Conservation (phyloP, 2,113 vertebrate genomes). For the Caretta caretta region DNA sequence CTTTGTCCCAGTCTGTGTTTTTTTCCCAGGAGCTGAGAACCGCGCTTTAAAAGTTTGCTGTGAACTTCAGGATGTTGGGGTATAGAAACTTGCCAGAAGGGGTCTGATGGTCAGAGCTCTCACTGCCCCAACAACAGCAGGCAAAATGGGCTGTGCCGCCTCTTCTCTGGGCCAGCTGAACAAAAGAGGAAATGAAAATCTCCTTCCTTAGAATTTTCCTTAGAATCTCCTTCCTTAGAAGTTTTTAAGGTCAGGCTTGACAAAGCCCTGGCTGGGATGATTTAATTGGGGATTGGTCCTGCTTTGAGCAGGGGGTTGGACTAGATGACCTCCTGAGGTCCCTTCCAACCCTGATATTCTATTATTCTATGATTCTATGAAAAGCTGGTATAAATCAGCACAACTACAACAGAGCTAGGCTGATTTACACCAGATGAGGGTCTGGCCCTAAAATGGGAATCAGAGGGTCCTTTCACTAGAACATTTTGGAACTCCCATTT, state of each 20-base stretch:
- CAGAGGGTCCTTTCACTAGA: neutral
- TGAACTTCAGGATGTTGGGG: neutral
- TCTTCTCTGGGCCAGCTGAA: neutral
- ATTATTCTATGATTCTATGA: neutral
- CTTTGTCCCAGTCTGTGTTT: fast-evolving
- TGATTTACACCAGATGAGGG: neutral
- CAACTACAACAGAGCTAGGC: neutral
- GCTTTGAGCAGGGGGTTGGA: too few relatives aligned
- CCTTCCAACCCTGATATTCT: too few relatives aligned
- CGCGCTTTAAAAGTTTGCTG: fast-evolving
- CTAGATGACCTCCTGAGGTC: too few relatives aligned
- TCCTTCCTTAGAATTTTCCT: too few relatives aligned
- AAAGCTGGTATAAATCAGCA: neutral
- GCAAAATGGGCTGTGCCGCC: neutral
- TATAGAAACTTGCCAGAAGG: neutral
- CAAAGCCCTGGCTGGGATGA: too few relatives aligned
- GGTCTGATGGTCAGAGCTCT: neutral
- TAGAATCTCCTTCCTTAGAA: too few relatives aligned
- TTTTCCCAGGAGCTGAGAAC: neutral
- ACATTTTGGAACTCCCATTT: neutral
- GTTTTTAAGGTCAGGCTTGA: too few relatives aligned
- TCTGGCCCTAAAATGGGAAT: neutral
- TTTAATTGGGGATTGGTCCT: too few relatives aligned
- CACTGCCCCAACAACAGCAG: neutral
- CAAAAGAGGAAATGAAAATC: neutral